These are phyloP conservation scores for Archaeoteleia sp. DNA, from an alignment of 2,888 invertebrate genomes.

Conservation along the genomic window DNA sequence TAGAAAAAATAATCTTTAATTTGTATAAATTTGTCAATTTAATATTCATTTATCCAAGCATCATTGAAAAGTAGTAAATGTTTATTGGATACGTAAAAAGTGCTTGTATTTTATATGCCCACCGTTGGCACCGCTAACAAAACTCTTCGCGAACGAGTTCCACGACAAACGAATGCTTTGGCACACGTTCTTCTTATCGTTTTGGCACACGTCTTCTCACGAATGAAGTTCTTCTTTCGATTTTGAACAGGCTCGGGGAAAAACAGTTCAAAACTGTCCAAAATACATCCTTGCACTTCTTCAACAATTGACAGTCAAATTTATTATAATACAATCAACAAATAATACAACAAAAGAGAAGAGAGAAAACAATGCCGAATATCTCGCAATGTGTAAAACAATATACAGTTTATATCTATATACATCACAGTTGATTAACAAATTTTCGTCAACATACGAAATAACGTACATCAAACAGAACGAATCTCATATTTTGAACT, in stretches of 20 bases:
- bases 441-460: constrained; percentile 6
- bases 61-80: neutral
- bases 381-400: neutral
- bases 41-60: constrained; percentile 13
- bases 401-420: neutral
- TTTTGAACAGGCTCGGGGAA: constrained; percentile 20
- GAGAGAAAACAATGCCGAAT: too few relatives aligned
- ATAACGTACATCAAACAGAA: constrained; percentile 10
- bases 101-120: neutral
- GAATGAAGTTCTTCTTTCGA: constrained; percentile 30
- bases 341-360: too few relatives aligned
- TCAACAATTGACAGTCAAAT: too few relatives aligned
- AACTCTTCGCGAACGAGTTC: constrained; percentile 7
- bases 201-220: constrained; percentile 46
- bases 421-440: constrained; percentile 1
- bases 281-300: constrained; percentile 4
- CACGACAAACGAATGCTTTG: constrained; percentile 48
- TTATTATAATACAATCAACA: too few relatives aligned
- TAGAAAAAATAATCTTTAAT: too few relatives aligned
- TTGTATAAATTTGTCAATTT: neutral
- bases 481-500: constrained; percentile 16
- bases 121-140: constrained; percentile 26
- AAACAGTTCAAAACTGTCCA: constrained; percentile 24
- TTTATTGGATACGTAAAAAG: neutral
- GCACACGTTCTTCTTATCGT: constrained; percentile 46